Percentiles rank a stretch among this genome's conserved stretches.
These are phyloP conservation scores for Callorhinus ursinus DNA, from an alignment of 2,113 vertebrate species.

Conservation along the genomic window DNA sequence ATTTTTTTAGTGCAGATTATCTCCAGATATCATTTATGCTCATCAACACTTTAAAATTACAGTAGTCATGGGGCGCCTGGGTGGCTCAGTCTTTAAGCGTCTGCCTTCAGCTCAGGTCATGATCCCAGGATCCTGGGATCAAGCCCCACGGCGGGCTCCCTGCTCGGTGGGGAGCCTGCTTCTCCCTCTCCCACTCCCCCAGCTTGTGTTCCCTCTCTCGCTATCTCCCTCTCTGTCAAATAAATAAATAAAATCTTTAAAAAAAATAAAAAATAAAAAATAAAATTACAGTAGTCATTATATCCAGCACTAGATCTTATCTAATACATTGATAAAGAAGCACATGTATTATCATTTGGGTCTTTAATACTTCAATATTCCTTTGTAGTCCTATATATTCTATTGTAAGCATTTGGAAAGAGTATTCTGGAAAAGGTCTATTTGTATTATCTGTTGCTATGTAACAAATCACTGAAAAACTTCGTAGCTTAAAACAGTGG, in stretches of 20 bases:
- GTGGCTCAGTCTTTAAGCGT: too few relatives aligned
- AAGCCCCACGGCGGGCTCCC: too few relatives aligned
- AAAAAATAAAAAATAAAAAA: too few relatives aligned
- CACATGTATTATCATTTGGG: not conserved
- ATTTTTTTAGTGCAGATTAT: not conserved
- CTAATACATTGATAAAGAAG: not conserved
- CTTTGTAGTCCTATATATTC: not conserved
- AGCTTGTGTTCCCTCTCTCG: too few relatives aligned
- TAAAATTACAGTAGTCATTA: not conserved
- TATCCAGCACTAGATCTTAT: not conserved
- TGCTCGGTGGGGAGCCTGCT: too few relatives aligned
- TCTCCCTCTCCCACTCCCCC: too few relatives aligned
- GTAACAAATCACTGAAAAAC: not conserved
- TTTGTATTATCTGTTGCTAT: not conserved
- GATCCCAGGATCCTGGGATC: too few relatives aligned
- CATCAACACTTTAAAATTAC: not conserved
- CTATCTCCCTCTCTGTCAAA: too few relatives aligned
- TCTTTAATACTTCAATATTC: not conserved
- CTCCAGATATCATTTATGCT: not conserved
- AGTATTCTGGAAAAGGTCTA: not conserved
- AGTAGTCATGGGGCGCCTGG: not conserved
- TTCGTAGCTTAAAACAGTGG: not conserved
- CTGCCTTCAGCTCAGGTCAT: too few relatives aligned
- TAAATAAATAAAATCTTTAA: too few relatives aligned
- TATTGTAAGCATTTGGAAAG: not conserved